Evolutionary conservation across 2,113 vertebrate genomes (phyloP).

Genomic region (Alligator mississippiensis): DNA sequence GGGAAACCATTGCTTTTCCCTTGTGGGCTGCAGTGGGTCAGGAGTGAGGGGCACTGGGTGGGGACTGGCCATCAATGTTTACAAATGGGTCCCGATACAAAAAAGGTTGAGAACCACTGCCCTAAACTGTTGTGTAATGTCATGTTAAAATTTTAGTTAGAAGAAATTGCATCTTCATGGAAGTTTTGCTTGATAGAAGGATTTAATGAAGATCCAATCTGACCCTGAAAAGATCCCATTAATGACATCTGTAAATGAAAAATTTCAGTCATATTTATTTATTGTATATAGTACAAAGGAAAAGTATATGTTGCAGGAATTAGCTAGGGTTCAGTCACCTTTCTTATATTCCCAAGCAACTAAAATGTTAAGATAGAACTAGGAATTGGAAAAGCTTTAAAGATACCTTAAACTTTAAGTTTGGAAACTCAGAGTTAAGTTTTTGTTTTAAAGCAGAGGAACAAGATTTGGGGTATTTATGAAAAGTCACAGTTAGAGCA

Average conservation of each 20-base stretch:
- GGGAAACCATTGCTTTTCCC: too few species aligned
- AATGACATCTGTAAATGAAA: neutral
- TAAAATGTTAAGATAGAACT: neutral
- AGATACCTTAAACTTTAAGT: constrained; percentile 6
- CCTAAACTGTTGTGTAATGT: neutral
- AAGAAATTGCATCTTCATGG: neutral
- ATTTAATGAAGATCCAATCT: neutral
- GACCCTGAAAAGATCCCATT: neutral
- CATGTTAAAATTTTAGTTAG: neutral
- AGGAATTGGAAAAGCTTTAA: constrained; percentile 4
- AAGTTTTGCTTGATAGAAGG: neutral
- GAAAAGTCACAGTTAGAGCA: constrained; percentile 15
- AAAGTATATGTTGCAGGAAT: constrained; percentile 24
- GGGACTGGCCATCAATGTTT: too few species aligned
- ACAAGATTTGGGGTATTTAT: neutral
- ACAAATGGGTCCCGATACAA: too few species aligned
- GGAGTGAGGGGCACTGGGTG: too few species aligned
- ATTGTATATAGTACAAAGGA: neutral
- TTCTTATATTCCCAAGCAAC: neutral
- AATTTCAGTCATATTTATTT: constrained; percentile 56
- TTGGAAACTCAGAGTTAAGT: constrained; percentile 30
- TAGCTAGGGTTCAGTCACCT: neutral
- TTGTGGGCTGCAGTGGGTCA: too few species aligned
- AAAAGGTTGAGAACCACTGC: neutral
- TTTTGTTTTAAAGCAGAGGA: constrained; percentile 30